Percentiles rank a stretch among this genome's conserved stretches.
Conservation (phyloP, 2,797 vertebrate genomes). For the Clamator glandarius region DNA sequence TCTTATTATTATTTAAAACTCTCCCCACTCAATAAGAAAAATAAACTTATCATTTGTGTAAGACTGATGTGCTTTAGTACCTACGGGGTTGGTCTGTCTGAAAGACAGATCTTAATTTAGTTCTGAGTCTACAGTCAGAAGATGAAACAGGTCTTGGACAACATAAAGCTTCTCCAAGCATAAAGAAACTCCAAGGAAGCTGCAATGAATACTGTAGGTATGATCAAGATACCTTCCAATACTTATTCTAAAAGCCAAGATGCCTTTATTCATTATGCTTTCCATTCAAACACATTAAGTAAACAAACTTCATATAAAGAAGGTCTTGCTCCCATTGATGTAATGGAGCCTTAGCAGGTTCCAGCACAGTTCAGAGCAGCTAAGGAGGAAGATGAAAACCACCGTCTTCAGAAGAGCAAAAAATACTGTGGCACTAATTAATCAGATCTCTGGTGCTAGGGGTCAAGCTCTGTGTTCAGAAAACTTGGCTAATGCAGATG, state of each 20-base stretch:
- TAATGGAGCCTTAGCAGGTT: background rate
- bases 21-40: background rate
- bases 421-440: background rate
- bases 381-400: background rate
- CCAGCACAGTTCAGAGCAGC: background rate
- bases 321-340: background rate
- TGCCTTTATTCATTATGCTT: background rate
- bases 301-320: background rate
- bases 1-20: background rate
- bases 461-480: background rate
- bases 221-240: background rate
- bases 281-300: background rate
- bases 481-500: background rate
- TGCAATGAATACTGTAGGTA: background rate
- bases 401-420: background rate
- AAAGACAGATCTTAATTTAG: background rate
- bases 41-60: too few relatives aligned
- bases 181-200: background rate
- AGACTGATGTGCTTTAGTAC: background rate
- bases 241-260: background rate
- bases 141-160: background rate
- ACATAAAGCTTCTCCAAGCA: background rate
- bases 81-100: background rate
- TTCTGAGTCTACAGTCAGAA: background rate
- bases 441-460: background rate